These are phyloP conservation scores for Luperina nickerlii DNA, from an alignment of 2,888 invertebrate species.

Conservation along the genomic window DNA sequence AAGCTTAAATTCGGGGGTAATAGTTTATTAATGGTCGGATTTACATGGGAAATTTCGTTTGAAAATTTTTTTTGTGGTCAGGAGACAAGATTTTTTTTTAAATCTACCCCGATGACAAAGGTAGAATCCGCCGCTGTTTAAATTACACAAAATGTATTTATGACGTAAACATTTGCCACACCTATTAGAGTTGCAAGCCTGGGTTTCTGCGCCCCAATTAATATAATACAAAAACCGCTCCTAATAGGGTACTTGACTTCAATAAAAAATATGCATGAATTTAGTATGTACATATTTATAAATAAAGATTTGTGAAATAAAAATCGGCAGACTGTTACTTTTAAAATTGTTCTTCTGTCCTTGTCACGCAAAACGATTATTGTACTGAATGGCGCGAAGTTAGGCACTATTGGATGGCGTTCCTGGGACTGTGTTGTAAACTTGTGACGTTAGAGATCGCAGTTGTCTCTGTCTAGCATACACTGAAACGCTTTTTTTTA, in stretches of 20 bases:
- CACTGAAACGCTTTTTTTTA: not conserved
- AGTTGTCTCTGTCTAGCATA: not conserved
- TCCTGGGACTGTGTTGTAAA: not conserved
- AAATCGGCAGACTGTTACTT: not conserved
- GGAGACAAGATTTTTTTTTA: no score
- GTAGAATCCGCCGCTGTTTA: not conserved
- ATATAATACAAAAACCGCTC: not conserved
- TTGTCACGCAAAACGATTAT: not conserved
- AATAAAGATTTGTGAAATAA: not conserved
- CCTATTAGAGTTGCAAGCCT: not conserved
- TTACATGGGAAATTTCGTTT: no score
- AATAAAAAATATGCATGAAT: not conserved
- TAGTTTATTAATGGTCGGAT: not conserved
- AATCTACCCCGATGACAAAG: no score
- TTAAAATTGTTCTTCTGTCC: not conserved
- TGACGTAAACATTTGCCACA: not conserved
- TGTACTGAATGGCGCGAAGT: not conserved
- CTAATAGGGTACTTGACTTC: not conserved
- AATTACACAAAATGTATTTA: not conserved
- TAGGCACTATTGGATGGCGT: not conserved
- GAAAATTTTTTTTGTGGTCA: no score
- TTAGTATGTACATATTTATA: not conserved
- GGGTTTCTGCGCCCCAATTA: not conserved
- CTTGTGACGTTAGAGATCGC: not conserved
- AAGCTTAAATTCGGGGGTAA: not conserved